Evolutionary conservation across 2,888 invertebrate species (phyloP).

Genomic region (Globia sparganii): DNA sequence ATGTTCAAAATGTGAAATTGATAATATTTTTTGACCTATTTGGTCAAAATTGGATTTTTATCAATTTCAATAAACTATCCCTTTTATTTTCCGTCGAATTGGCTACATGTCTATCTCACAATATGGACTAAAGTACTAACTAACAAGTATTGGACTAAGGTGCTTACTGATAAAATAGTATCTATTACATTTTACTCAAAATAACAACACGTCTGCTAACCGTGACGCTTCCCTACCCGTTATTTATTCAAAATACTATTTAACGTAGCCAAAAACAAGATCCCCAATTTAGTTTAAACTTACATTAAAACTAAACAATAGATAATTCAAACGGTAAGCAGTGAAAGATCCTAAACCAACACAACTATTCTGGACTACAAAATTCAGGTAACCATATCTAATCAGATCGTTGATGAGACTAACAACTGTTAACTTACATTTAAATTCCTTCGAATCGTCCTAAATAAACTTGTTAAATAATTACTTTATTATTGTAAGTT

Average conservation of each 20-base stretch:
- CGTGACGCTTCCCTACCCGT: not conserved
- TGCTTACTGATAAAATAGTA: not conserved
- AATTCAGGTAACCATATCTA: conserved; percentile 65
- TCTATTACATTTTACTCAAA: conserved; percentile 2
- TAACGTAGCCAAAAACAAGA: conserved; percentile 26
- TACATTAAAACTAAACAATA: conserved; percentile 60
- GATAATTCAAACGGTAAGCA: conserved; percentile 53
- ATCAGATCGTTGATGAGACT: conserved; percentile 65
- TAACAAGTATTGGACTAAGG: no score
- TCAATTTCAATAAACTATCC: no score
- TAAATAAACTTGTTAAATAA: conserved; percentile 54
- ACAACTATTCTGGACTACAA: conserved; percentile 61
- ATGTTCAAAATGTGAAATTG: no score
- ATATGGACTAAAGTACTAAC: not conserved
- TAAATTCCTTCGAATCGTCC: conserved; percentile 61
- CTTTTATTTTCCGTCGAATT: not conserved
- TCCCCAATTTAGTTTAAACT: conserved; percentile 26
- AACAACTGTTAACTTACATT: conserved; percentile 55
- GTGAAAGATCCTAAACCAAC: conserved; percentile 60
- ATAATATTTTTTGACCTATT: no score
- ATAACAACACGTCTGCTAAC: conserved; percentile 9
- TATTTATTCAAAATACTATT: not conserved
- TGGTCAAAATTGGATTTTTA: not conserved
- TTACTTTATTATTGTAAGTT: conserved; percentile 39
- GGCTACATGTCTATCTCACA: not conserved